Percentiles rank a stretch among this genome's conserved stretches.
Evolutionary conservation across 2,888 invertebrate genomes (phyloP).

Genomic region (Euzophera pinguis): DNA sequence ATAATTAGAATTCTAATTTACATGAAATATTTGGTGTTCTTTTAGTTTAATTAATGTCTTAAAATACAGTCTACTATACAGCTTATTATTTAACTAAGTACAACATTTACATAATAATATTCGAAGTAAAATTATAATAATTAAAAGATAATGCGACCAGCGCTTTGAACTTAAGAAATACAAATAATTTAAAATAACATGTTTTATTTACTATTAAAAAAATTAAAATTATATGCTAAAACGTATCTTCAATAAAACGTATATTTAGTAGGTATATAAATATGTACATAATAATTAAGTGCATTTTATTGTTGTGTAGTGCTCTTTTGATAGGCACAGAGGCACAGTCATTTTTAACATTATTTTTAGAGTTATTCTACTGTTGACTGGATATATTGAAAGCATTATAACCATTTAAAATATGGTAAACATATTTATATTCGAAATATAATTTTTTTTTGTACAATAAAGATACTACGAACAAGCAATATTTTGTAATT

Average conservation of each 20-base stretch:
- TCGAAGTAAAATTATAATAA: neutral
- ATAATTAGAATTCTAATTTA: conserved; percentile 60
- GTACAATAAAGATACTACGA: neutral
- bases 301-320: conserved; percentile 61
- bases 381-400: conserved; percentile 25
- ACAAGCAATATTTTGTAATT: neutral
- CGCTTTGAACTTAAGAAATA: conserved; percentile 34
- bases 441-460: too few relatives aligned
- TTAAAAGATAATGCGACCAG: conserved; percentile 46
- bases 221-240: conserved; percentile 18
- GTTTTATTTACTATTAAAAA: conserved; percentile 18
- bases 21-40: conserved; percentile 67
- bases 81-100: conserved; percentile 37
- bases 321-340: conserved; percentile 70
- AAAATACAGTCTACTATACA: conserved; percentile 33
- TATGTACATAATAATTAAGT: conserved; percentile 28
- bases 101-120: conserved; percentile 38
- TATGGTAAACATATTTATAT: neutral
- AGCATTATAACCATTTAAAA: conserved; percentile 22
- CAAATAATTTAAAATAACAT: conserved; percentile 24
- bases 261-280: conserved; percentile 30
- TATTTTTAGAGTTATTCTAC: conserved; percentile 41
- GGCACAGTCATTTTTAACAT: conserved; percentile 63
- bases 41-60: conserved; percentile 46
- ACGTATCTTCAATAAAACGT: conserved; percentile 15